These are phyloP conservation scores for Chamaea fasciata DNA, from an alignment of 2,113 vertebrate genomes.

Conservation along the genomic window DNA sequence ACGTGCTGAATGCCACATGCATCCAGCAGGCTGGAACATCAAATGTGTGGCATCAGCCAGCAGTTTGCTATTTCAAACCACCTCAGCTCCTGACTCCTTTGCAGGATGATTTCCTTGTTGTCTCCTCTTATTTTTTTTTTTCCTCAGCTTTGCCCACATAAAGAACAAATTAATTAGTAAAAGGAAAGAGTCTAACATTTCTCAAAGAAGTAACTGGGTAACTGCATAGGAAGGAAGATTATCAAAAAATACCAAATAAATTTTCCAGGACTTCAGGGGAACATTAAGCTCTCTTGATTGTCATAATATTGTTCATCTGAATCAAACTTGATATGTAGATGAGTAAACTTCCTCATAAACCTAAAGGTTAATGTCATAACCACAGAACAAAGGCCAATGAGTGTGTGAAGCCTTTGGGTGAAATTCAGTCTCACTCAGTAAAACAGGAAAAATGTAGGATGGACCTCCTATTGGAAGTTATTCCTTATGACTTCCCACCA, in stretches of 20 bases:
- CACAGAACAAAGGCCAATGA: not conserved
- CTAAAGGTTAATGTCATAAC: not conserved
- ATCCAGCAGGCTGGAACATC: not conserved
- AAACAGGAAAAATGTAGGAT: not conserved
- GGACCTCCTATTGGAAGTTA: not conserved
- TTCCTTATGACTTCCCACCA: not conserved
- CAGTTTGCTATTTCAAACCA: not conserved
- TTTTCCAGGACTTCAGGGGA: not conserved
- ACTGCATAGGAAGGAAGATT: not conserved
- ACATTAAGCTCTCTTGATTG: not conserved
- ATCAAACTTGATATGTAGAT: not conserved
- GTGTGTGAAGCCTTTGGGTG: not conserved
- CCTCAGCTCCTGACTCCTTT: not conserved
- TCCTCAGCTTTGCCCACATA: not conserved
- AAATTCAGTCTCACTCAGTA: not conserved
- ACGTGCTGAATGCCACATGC: not conserved
- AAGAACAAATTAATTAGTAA: not conserved
- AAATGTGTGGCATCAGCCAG: not conserved
- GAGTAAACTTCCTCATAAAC: not conserved
- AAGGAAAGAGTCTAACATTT: not conserved
- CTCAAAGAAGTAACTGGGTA: not conserved
- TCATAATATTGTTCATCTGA: not conserved
- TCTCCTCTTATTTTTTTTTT: not conserved
- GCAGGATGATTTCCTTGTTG: not conserved
- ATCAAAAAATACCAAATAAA: not conserved